These are phyloP conservation scores for Bombus huntii DNA, from an alignment of 1,140 invertebrate genomes.

Conservation along the genomic window DNA sequence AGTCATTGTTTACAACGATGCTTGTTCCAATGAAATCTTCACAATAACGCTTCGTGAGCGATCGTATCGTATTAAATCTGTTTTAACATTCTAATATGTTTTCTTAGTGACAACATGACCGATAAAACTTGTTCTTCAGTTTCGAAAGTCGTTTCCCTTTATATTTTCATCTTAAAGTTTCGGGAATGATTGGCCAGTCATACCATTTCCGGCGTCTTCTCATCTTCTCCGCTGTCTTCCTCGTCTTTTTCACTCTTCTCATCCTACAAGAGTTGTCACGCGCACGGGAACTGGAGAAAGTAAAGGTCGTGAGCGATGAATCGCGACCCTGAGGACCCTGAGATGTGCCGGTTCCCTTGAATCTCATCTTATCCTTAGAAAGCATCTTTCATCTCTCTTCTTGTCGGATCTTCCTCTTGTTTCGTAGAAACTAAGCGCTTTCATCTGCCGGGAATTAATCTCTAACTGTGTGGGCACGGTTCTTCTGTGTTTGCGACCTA, in stretches of 20 bases:
- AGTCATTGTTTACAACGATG: no score
- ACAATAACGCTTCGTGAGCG: no score
- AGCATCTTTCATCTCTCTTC: conserved; percentile 57
- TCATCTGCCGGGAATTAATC: conserved; percentile 57
- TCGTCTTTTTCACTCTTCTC: conserved; percentile 1
- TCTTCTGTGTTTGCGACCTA: background rate
- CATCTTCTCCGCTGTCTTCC: background rate
- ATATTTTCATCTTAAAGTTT: background rate
- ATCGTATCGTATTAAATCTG: background rate
- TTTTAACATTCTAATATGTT: background rate
- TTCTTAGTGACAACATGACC: background rate
- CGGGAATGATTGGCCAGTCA: conserved; percentile 10
- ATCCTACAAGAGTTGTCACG: conserved; percentile 27
- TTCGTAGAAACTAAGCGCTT: conserved; percentile 51
- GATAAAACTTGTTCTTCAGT: background rate
- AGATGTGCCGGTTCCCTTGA: conserved; percentile 51
- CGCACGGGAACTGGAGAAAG: conserved; percentile 65
- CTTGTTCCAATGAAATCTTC: no score
- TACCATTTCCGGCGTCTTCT: conserved; percentile 48
- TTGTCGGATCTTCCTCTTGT: background rate
- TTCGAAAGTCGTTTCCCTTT: conserved; percentile 38
- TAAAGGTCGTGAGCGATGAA: conserved; percentile 71
- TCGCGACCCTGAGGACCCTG: conserved; percentile 68
- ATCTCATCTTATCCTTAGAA: conserved; percentile 70
- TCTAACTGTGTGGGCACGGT: background rate